Percentiles rank a stretch among this genome's conserved stretches.
phyloP scores from a whole-genome alignment of 2,888 invertebrate species.

The Pherbina coryleti region DNA sequence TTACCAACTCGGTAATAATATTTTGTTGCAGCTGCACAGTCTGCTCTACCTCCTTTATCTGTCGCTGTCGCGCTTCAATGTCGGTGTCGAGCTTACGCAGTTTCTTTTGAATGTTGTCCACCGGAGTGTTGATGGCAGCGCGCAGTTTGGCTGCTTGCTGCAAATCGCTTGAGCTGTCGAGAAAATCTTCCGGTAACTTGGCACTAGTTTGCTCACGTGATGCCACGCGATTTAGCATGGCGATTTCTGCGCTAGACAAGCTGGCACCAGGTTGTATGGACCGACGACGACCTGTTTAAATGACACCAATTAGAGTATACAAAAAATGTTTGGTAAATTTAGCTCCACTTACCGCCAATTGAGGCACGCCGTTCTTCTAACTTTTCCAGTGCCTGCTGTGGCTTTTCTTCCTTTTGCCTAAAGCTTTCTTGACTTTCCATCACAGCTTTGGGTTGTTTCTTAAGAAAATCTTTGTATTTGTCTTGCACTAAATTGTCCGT shows the following conservation, averaged over 20 bases:
- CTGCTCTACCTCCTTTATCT: conserved; percentile 78
- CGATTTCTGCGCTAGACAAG: conserved; percentile 74
- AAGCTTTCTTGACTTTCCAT: conserved; percentile 67
- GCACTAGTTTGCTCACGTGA: conserved; percentile 55
- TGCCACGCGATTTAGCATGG: conserved; percentile 74
- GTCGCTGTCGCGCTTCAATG: conserved; percentile 77
- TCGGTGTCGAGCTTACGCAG: conserved; percentile 70
- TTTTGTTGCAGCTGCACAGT: conserved; percentile 81
- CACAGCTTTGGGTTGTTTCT: conserved; percentile 68
- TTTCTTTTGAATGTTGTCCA: conserved; percentile 65
- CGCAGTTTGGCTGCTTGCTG: conserved; percentile 53
- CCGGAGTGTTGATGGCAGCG: conserved; percentile 57
- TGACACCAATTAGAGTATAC: neutral
- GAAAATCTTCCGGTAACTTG: conserved; percentile 59
- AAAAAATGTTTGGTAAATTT: neutral
- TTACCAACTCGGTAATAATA: conserved; percentile 77
- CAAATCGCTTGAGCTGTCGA: conserved; percentile 60
- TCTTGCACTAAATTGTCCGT: conserved; percentile 78
- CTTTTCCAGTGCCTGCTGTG: conserved; percentile 48
- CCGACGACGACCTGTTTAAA: conserved; percentile 68
- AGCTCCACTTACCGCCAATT: conserved; percentile 51
- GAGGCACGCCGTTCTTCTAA: conserved; percentile 54
- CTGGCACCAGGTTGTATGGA: conserved; percentile 76
- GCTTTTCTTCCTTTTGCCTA: conserved; percentile 48
- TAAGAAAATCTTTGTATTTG: conserved; percentile 75